Conservation (phyloP, 2,113 vertebrate species). For the Atherinomorus stipes region DNA sequence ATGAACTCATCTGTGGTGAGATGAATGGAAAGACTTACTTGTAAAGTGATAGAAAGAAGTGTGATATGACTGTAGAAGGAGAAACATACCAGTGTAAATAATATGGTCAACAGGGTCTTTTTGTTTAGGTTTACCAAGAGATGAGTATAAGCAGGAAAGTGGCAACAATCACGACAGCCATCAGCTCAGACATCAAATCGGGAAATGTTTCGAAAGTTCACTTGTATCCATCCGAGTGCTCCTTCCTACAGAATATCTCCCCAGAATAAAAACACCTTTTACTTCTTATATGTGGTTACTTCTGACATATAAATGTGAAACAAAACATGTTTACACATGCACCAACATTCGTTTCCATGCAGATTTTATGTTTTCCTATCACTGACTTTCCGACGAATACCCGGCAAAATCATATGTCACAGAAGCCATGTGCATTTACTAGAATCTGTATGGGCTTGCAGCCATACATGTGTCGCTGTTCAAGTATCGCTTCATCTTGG, state of each 20-base stretch:
- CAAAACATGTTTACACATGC: constrained; percentile 60
- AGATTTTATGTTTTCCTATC: constrained; percentile 29
- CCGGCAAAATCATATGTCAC: constrained; percentile 54
- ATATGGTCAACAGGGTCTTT: constrained; percentile 63
- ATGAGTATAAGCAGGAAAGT: constrained; percentile 30
- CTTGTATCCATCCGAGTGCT: constrained; percentile 44
- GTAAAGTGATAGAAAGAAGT: constrained; percentile 9
- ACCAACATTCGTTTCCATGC: constrained; percentile 39
- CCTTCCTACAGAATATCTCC: constrained; percentile 48
- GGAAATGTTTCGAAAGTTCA: constrained; percentile 17
- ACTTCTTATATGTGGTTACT: constrained; percentile 64
- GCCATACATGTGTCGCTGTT: constrained; percentile 62
- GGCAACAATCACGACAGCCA: constrained; percentile 27
- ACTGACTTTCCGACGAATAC: constrained; percentile 36
- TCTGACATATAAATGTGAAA: constrained; percentile 71
- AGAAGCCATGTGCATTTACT: constrained; percentile 72
- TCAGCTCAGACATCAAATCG: constrained; percentile 28
- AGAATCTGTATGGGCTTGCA: constrained; percentile 61
- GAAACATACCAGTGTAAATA: constrained; percentile 22
- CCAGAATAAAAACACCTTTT: constrained; percentile 80
- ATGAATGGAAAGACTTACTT: constrained; percentile 2
- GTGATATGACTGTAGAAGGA: constrained; percentile 10
- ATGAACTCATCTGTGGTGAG: neutral
- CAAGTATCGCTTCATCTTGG: constrained; percentile 44
- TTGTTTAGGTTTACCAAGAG: constrained; percentile 19